Evolutionary conservation across 2,797 vertebrate genomes (phyloP).

Genomic region (Hemitrygon akajei): DNA sequence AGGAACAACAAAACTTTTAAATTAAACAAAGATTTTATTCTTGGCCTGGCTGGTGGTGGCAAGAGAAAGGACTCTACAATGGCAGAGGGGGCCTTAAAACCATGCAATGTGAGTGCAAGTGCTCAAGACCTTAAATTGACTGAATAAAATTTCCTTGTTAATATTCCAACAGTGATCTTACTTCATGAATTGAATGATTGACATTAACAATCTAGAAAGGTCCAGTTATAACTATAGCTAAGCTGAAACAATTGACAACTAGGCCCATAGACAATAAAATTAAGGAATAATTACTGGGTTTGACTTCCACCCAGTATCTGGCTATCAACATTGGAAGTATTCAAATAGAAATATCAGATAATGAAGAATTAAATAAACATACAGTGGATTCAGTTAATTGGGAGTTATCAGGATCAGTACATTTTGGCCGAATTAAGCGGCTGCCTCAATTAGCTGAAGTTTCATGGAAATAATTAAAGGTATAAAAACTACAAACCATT

Average conservation of each 20-base stretch:
- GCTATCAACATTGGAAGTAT: neutral
- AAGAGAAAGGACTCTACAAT: neutral
- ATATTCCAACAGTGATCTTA: neutral
- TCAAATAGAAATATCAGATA: neutral
- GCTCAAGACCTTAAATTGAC: neutral
- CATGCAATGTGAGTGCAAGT: too few species aligned
- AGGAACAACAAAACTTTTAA: neutral
- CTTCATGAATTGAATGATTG: neutral
- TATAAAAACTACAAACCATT: too few species aligned
- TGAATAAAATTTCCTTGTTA: neutral
- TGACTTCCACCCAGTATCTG: neutral
- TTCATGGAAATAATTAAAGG: too few species aligned
- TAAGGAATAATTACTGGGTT: neutral
- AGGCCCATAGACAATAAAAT: neutral
- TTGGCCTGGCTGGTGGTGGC: neutral
- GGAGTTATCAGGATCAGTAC: too few species aligned
- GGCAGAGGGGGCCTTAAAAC: neutral
- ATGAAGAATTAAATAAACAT: neutral
- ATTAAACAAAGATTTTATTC: neutral
- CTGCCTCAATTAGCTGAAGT: too few species aligned
- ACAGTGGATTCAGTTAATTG: too few species aligned
- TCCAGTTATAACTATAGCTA: neutral
- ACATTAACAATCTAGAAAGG: neutral
- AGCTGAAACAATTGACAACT: neutral
- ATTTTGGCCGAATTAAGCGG: too few species aligned